Conservation (phyloP, 1,140 invertebrate genomes). For the Cylas formicarius region DNA sequence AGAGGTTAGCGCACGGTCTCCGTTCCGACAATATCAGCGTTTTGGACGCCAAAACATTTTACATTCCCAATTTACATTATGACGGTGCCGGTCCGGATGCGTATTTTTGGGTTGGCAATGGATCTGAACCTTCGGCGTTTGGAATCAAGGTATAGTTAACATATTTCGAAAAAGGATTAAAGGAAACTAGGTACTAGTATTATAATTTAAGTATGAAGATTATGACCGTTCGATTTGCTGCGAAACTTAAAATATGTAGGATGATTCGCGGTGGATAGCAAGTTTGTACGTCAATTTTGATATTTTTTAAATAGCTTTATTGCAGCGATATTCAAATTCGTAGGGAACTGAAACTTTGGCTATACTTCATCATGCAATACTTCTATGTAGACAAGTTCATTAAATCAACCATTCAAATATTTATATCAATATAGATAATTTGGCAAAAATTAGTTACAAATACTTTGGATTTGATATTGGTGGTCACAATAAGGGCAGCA, state of each 20-base stretch:
- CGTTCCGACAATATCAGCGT: conserved; percentile 86
- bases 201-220: background rate
- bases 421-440: too few relatives aligned
- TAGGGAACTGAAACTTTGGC: too few relatives aligned
- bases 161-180: conserved; percentile 28
- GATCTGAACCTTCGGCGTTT: conserved; percentile 68
- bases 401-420: too few relatives aligned
- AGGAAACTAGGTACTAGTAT: background rate
- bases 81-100: conserved; percentile 84
- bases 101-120: conserved; percentile 89
- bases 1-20: conserved; percentile 75
- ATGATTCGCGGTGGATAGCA: conserved; percentile 35
- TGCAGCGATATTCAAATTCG: too few relatives aligned
- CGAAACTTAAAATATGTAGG: too few relatives aligned
- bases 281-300: too few relatives aligned
- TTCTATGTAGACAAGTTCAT: too few relatives aligned
- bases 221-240: conserved; percentile 32
- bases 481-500: too few relatives aligned
- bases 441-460: too few relatives aligned
- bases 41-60: conserved; percentile 84
- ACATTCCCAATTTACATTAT: conserved; percentile 88
- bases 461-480: too few relatives aligned
- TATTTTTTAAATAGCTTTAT: too few relatives aligned
- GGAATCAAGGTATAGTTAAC: conserved; percentile 57
- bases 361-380: too few relatives aligned